These are phyloP conservation scores for Geococcyx californianus DNA, from an alignment of 2,113 vertebrate genomes.

Conservation along the genomic window DNA sequence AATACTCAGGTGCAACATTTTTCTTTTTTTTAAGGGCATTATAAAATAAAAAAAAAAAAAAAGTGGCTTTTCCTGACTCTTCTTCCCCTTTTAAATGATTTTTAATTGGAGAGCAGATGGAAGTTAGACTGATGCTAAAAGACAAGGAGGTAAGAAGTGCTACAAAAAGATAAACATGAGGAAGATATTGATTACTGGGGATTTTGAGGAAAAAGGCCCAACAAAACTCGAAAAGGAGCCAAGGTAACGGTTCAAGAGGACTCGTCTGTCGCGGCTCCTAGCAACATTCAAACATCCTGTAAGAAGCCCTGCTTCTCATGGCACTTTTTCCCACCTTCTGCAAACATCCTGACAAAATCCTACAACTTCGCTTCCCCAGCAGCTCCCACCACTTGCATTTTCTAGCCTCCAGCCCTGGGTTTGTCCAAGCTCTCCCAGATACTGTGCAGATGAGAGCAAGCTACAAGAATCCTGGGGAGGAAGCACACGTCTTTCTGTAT, in stretches of 20 bases:
- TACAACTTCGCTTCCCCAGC: background rate
- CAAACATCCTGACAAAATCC: slow-evolving; percentile 57
- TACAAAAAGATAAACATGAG: background rate
- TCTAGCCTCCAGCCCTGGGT: background rate
- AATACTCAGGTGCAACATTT: fast-evolving
- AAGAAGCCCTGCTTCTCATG: slow-evolving; percentile 7
- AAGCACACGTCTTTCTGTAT: slow-evolving; percentile 53
- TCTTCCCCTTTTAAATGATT: background rate
- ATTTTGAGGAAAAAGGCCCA: too few relatives aligned
- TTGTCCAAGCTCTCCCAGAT: slow-evolving; percentile 16
- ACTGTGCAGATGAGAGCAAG: slow-evolving; percentile 42
- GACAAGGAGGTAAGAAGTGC: background rate
- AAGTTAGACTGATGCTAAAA: background rate
- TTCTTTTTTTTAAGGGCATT: background rate
- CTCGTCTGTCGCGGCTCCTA: slow-evolving; percentile 26
- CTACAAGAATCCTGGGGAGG: slow-evolving; percentile 53
- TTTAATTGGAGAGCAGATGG: background rate
- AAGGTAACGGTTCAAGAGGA: background rate
- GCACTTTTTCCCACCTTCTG: slow-evolving; percentile 27
- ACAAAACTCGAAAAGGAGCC: background rate
- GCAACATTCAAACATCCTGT: background rate
- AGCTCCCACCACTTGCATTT: slow-evolving; percentile 59
- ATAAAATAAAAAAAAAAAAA: background rate
- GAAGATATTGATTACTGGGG: background rate
- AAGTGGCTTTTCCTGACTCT: background rate